phyloP scores from a whole-genome alignment of 2,888 invertebrate genomes.

The Mycalesis mineus region DNA sequence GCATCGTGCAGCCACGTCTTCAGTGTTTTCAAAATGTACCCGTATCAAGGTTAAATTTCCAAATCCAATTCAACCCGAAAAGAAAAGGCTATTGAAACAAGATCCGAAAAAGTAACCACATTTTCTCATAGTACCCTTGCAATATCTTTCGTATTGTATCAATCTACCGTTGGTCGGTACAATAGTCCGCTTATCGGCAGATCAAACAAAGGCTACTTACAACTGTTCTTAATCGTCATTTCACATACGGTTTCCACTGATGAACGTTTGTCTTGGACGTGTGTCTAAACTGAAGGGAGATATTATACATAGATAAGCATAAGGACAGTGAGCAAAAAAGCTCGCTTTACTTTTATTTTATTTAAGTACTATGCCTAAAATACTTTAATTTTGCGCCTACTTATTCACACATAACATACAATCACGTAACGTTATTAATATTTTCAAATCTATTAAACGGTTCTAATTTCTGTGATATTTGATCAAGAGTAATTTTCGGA shows the following conservation, averaged over 20 bases:
- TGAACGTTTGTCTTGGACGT: constrained; percentile 50
- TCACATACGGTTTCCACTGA: constrained; percentile 72
- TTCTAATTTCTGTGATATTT: no score
- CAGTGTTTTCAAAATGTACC: no score
- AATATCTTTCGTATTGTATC: constrained; percentile 42
- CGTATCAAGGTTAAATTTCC: no score
- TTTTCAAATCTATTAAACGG: no score
- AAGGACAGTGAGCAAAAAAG: constrained; percentile 31
- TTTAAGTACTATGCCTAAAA: no score
- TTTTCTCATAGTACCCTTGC: constrained; percentile 29
- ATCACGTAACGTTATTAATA: no score
- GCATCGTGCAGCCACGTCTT: no score
- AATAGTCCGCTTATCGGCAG: constrained; percentile 60
- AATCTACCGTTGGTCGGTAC: constrained; percentile 45
- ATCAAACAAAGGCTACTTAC: constrained; percentile 77
- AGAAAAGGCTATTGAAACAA: constrained; percentile 14
- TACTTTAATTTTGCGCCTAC: no score
- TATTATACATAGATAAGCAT: constrained; percentile 27
- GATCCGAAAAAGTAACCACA: constrained; percentile 13
- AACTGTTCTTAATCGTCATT: constrained; percentile 77
- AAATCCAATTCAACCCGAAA: neutral
- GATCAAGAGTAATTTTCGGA: no score
- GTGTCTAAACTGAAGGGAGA: constrained; percentile 54
- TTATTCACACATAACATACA: no score
- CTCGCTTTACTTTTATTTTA: no score